Base-by-base conservation (phyloP, 2,797 vertebrate genomes). In the Meda fulgida region DNA sequence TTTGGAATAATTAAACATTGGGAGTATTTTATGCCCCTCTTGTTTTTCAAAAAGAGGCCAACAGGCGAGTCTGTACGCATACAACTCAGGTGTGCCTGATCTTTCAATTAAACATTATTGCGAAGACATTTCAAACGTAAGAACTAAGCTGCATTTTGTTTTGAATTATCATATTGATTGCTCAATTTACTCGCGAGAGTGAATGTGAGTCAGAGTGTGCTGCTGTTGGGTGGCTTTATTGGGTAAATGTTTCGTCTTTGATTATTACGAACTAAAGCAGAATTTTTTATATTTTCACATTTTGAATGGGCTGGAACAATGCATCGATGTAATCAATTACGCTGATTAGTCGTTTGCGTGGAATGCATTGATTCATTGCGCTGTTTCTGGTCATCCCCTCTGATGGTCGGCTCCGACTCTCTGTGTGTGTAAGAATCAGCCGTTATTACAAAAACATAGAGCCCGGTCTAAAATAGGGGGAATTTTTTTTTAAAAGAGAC, bases 51-150 rank as follows among this genome's bases (percentile, higher is more conserved):
- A 34, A 86, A 11, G 36, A 40, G 46, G 63, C 67, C 21, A 65
- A 92, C 90, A 93, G 90, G 86, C 78, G 89, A 92, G 90, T 90
- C 85, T 89, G 78, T 89, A 84, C 87, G 85, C 89, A 91, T 90
- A 84, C 91, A 86, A 84, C 92, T 94, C 94, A 95, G 94, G 94
- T 95, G 92, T 92, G 92, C 63, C 89, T n/a, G n/a, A n/a, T 88
- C 91, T 91, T 91, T 93, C 78, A 94, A 95, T 94, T 92, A 93
- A 93, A 93, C 89, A 89, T 90, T 89, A 93, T 93, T 93, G 92
- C 93, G 91, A 88, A 91, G 72, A 91, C 89, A 88, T 91, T 93
- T 90, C 83, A 93, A 93, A 91, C 86, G 78, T 75, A 89, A 93
- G 89, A 78, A 87, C 92, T 93, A 89, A 89, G 84, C 91, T 90